Evolutionary conservation across 37 sponge, comb jelly and placozoan species (phyloP).

Genomic region (Halichondria panicea): DNA sequence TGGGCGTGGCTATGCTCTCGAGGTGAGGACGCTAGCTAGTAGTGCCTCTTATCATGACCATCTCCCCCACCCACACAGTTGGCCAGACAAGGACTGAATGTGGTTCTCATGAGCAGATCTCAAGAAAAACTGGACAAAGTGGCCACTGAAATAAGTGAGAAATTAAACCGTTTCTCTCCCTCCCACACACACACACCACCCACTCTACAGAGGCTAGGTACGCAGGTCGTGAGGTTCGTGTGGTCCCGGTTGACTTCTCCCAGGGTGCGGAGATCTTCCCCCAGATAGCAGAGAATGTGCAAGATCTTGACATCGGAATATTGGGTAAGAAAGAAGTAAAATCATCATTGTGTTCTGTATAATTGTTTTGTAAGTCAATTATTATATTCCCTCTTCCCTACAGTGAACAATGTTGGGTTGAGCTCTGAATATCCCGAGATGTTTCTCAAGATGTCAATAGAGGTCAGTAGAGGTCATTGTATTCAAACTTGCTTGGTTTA

Average conservation of each 20-base stretch:
- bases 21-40: neutral
- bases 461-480: constrained; percentile 38
- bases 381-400: neutral
- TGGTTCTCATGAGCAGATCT: constrained; percentile 62
- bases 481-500: too few relatives aligned
- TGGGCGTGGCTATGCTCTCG: constrained; percentile 61
- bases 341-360: neutral
- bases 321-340: constrained; percentile 29
- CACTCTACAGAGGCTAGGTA: constrained; percentile 31
- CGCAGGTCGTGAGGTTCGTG: constrained; percentile 36
- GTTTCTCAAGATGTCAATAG: constrained; percentile 24
- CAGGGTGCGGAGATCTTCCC: constrained; percentile 46
- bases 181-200: neutral
- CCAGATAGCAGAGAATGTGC: constrained; percentile 29
- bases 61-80: constrained; percentile 19
- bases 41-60: neutral
- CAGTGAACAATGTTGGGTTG: constrained; percentile 77
- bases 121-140: constrained; percentile 51
- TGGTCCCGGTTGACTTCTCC: constrained; percentile 67
- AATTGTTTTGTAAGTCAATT: too few relatives aligned
- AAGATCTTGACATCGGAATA: constrained; percentile 50
- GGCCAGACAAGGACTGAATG: constrained; percentile 65
- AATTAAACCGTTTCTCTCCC: neutral
- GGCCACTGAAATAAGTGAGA: constrained; percentile 52
- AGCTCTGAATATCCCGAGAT: constrained; percentile 43